Base-by-base conservation (phyloP, 2,113 vertebrate species). In the Peromyscus polionotus region DNA sequence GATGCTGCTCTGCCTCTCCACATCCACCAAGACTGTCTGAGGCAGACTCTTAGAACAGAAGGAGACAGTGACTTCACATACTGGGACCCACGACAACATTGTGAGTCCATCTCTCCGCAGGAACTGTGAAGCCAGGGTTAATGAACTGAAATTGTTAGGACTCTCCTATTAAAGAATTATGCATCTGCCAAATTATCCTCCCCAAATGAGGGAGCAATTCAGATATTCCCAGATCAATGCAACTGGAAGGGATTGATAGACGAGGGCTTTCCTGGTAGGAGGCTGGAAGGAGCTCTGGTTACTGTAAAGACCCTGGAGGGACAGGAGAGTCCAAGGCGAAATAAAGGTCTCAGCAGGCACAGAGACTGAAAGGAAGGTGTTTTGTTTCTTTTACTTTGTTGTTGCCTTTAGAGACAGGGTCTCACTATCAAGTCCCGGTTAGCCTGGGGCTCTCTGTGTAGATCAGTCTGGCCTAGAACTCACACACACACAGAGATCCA, bases 271-370 rank as follows among this genome's bases (percentile, higher is more conserved):
- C 14, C 54, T 42, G 57, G 59, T 42, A 8, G 24, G 59, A 63
- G 36, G 81, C 7, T 16, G 7, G 26, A 24, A 81, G 2, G 54
- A 61, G 22, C 39, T 83, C 54, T 83, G 54, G 6, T 83, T 83
- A 14, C 13, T 61, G 22, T 61, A 16, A 61, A 61, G 57, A 83
- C 22, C 36, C 22, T 83, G 14, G 1, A 42, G 22, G 36, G 80
- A 83, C n/a, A 0, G 2, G 2, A 11, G 13, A 42, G 33, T 13
- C 14, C 59, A 61, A 2, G 48, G 31, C 8, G 0, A 57, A 36
- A 54, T 57, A 57, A 54, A 77, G 17, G 31, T 54, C 51, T 80
- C 17, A 57, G 79, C 31, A 6, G 28, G n/a, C n/a, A 84, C 20
- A 26, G 3, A 42, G 59, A 11, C 81, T 84, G 81, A 84, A 45